Percentiles rank a stretch among this genome's conserved stretches.
These are phyloP conservation scores for Pachyuromys duprasi DNA, from an alignment of 2,797 vertebrate genomes.

Conservation along the genomic window DNA sequence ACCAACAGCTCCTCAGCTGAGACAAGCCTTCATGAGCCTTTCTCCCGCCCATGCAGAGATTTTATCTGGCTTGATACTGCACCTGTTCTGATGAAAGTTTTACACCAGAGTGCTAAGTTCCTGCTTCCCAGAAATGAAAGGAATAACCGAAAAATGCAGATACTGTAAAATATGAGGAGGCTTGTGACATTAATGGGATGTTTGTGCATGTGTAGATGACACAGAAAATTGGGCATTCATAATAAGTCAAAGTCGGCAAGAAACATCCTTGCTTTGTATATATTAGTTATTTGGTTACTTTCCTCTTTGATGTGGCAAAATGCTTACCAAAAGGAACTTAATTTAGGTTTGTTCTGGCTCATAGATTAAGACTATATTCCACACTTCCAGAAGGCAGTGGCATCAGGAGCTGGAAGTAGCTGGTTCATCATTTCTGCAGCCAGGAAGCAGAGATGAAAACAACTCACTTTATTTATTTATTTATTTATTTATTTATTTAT, in stretches of 20 bases:
- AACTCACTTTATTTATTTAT: too few species aligned
- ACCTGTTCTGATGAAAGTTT: not conserved
- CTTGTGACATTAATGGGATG: not conserved
- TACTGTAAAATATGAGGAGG: not conserved
- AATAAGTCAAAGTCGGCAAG: conserved; percentile 4
- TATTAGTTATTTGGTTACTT: not conserved
- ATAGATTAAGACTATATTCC: not conserved
- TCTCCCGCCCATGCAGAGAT: not conserved
- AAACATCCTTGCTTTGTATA: not conserved
- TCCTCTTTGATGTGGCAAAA: not conserved
- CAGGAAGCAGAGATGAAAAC: not conserved
- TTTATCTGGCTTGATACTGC: not conserved
- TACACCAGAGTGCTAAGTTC: not conserved
- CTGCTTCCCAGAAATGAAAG: not conserved
- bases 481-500: not conserved
- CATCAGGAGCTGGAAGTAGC: not conserved
- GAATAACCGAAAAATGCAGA: conserved; percentile 23
- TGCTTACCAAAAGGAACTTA: not conserved
- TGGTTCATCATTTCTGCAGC: not conserved
- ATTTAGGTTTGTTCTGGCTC: not conserved
- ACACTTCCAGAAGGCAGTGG: not conserved
- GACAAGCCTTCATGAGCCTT: not conserved
- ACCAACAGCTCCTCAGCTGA: not conserved
- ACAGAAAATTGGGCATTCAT: not conserved
- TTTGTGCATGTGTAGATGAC: not conserved